A percentile compares a stretch with the other conserved stretches of the same genome.
Evolutionary conservation across 35 echinoderm and acorn worm genomes (phyloP).

Genomic region (Diadema setosum): DNA sequence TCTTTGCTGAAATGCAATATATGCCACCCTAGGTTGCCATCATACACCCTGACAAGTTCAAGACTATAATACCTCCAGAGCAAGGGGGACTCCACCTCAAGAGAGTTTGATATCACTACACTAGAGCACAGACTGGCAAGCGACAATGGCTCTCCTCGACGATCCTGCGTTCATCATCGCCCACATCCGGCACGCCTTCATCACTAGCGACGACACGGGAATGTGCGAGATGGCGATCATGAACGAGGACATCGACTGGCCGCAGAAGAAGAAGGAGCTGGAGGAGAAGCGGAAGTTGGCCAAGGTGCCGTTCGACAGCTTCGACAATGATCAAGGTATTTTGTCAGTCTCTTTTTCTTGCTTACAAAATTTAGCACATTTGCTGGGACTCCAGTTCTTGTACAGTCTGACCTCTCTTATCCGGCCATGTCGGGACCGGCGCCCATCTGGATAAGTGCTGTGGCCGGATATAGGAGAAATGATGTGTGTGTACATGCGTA

Average conservation of each 20-base stretch:
- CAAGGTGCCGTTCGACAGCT: constrained; percentile 71
- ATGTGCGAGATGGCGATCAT: constrained; percentile 99
- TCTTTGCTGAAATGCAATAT: too few species aligned
- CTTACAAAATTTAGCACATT: neutral
- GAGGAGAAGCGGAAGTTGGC: constrained; percentile 59
- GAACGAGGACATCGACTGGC: constrained; percentile 95
- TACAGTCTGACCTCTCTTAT: neutral
- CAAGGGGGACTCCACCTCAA: too few species aligned
- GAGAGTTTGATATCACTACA: too few species aligned
- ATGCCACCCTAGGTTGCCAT: too few species aligned
- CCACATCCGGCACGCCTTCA: constrained; percentile 88
- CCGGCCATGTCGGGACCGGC: too few species aligned
- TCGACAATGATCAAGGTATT: constrained; percentile 83
- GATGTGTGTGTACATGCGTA: too few species aligned
- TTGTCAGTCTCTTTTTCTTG: neutral
- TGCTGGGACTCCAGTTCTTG: neutral
- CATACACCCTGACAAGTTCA: too few species aligned
- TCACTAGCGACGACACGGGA: constrained; percentile 98
- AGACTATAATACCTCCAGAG: too few species aligned
- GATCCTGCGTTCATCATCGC: constrained; percentile 97
- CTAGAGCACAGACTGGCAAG: too few species aligned
- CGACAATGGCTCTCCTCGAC: constrained; percentile 89
- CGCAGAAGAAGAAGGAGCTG: constrained; percentile 60
- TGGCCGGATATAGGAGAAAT: too few species aligned
- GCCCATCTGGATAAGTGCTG: too few species aligned